Conservation (phyloP, 2,888 invertebrate species). For the Bruchidius siliquastri region DNA sequence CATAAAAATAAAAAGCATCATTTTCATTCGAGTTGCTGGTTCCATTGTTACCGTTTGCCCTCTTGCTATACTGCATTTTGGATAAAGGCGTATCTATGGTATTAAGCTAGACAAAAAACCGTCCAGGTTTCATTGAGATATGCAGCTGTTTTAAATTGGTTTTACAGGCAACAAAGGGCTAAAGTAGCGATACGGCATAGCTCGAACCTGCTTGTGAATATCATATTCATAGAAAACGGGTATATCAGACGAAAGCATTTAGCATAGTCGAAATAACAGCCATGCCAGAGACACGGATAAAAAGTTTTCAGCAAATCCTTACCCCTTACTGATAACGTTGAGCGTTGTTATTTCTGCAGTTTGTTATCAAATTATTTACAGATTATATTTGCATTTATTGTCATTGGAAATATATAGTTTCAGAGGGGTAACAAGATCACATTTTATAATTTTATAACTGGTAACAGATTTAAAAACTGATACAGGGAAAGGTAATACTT, state of each 20-base stretch:
- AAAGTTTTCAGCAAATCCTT: too few relatives aligned
- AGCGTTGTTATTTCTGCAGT: too few relatives aligned
- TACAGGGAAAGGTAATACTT: too few relatives aligned
- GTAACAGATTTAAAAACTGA: too few relatives aligned
- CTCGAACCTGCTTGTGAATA: not conserved
- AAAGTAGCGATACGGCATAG: not conserved
- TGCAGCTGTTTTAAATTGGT: not conserved
- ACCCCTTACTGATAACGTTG: too few relatives aligned
- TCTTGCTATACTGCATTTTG: not conserved
- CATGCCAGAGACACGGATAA: too few relatives aligned
- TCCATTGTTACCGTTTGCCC: not conserved
- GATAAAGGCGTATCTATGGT: not conserved
- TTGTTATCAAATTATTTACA: too few relatives aligned
- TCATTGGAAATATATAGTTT: too few relatives aligned
- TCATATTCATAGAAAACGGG: not conserved
- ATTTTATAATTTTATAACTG: too few relatives aligned
- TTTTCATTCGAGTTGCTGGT: not conserved
- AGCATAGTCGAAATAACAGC: too few relatives aligned
- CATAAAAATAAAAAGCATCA: not conserved
- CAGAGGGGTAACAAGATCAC: too few relatives aligned
- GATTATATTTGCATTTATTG: too few relatives aligned
- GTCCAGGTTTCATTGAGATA: not conserved
- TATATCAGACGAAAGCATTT: not conserved
- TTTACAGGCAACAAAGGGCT: not conserved
- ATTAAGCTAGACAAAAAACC: not conserved